Base-by-base conservation (phyloP, 2,888 invertebrate genomes). In the Eremobia ochroleuca region DNA sequence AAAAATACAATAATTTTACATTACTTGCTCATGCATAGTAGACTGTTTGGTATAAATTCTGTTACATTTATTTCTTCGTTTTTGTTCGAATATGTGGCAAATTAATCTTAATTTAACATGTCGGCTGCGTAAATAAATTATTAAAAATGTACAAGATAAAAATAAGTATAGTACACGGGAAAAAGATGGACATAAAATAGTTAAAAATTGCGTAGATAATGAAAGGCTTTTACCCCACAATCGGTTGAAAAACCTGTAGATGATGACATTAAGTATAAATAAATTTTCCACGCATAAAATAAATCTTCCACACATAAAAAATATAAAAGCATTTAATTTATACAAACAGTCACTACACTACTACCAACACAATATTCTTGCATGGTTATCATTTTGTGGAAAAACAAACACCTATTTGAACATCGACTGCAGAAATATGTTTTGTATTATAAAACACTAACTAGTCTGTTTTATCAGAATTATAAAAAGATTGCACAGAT, bases 1-100 rank as follows among this genome's bases (percentile, higher is more conserved):
- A 84, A 85, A 86, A 90, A 88, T 87, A 88, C 85, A 90, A 81
- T 80, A 76, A 77, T 74, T 76, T 73, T 52, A 73, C 49, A 55
- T 75, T 66, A 79, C 46, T 88, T 43, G 62, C 61, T 68, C 77
- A 81, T 66, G 21, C 46, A n/a, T 37, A 74, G 43, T 81, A 70
- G 73, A 77, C 79, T 77, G 83, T 77, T 82, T 77, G 46, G 49
- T 82, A 71, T 68, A 82, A 77, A 73, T 82, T 59, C 28, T 58
- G 37, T 66, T 61, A 40, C 43, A 69, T 43, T 81, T 28, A 59
- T 70, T 61, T 55, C 15, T 49, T 52, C n/a, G 28, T 18, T 65
- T 77, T 83, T 83, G 86, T 82, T 83, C 86, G 82, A 69, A 72
- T 55, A 46, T 61, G 62, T 69, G 55, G 59, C 15, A 59, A 46